Evolutionary conservation across 2,113 vertebrate genomes (phyloP).

Genomic region (Laterallus jamaicensis): DNA sequence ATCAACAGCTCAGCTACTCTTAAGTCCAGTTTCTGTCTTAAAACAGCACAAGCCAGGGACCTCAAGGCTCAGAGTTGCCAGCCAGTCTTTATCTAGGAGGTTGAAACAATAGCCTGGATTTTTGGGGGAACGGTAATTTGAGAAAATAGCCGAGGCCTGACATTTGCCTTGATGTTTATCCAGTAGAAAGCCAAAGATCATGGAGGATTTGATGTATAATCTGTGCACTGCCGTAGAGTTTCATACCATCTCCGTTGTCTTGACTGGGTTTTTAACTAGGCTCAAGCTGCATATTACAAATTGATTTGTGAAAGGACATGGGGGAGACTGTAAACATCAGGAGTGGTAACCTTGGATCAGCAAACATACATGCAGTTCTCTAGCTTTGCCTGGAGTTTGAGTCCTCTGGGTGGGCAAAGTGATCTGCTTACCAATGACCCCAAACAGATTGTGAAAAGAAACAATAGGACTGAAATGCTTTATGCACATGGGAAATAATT

Average conservation of each 20-base stretch:
- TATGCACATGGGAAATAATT: constrained; percentile 14
- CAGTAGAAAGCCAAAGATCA: not conserved
- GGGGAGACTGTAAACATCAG: not conserved
- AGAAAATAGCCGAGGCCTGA: not conserved
- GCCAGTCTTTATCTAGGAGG: not conserved
- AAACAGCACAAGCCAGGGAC: not conserved
- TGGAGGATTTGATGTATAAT: not conserved
- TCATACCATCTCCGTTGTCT: not conserved
- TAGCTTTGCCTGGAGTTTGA: not conserved
- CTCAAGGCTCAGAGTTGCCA: not conserved
- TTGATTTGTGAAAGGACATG: not conserved
- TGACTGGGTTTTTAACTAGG: not conserved
- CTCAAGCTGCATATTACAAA: not conserved
- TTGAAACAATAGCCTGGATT: not conserved
- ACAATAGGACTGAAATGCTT: constrained; percentile 7
- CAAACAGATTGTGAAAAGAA: constrained; percentile 13
- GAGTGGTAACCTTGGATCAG: not conserved
- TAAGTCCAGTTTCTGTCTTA: not conserved
- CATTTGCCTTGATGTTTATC: not conserved
- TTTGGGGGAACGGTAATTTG: not conserved
- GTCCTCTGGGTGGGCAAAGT: not conserved
- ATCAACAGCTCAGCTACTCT: not conserved
- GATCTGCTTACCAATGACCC: not conserved
- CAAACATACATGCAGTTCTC: not conserved
- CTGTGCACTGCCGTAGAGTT: not conserved